A percentile compares a stretch with the other conserved stretches of the same genome.
phyloP scores from a whole-genome alignment of 2,797 vertebrate genomes.

The Parauchenoglanis punctatus region DNA sequence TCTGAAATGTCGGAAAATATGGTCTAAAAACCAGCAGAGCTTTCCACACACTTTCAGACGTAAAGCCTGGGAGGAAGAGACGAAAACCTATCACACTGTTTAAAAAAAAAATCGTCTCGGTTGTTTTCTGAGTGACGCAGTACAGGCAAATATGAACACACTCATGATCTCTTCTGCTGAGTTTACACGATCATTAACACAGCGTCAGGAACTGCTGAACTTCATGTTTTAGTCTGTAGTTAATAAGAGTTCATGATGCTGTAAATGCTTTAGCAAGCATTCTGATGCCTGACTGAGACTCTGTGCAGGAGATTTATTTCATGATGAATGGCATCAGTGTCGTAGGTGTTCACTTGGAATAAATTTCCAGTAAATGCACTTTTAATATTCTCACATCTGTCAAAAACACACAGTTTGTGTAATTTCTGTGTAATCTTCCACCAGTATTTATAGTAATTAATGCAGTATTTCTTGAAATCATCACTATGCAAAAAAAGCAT shows the following conservation, averaged over 20 bases:
- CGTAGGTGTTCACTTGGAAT: too few relatives aligned
- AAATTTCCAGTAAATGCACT: neutral
- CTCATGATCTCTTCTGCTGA: neutral
- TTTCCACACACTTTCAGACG: neutral
- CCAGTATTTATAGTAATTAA: too few relatives aligned
- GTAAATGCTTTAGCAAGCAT: neutral
- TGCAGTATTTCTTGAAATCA: too few relatives aligned
- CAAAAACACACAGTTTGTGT: too few relatives aligned
- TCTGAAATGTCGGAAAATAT: conserved; percentile 32
- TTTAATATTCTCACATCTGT: neutral
- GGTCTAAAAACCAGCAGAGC: neutral
- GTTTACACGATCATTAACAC: neutral
- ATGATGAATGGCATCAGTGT: neutral
- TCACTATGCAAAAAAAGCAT: too few relatives aligned
- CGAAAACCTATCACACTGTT: neutral
- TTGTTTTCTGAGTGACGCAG: neutral
- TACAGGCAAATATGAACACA: neutral
- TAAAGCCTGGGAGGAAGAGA: neutral
- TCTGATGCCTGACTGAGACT: neutral
- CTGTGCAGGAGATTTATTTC: neutral
- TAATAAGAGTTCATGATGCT: neutral
- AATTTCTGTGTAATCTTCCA: too few relatives aligned
- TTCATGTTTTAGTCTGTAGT: neutral
- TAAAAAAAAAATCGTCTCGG: neutral
- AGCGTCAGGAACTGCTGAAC: neutral